Evolutionary conservation across 2,113 vertebrate species (phyloP).

Genomic region (Petroica traversi): DNA sequence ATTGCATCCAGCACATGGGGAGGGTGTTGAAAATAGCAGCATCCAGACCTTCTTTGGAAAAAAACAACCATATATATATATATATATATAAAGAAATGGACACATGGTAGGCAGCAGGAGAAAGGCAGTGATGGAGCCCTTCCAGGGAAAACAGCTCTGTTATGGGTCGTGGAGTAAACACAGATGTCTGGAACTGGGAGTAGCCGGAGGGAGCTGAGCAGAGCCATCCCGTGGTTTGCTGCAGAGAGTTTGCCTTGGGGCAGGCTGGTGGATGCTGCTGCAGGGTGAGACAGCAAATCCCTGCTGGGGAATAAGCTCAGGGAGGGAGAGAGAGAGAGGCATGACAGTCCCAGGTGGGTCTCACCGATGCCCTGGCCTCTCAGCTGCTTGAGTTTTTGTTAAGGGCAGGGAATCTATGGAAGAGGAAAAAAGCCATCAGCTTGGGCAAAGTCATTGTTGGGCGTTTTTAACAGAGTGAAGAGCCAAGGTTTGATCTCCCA

Average conservation of each 20-base stretch:
- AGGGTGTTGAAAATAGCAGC: conserved; percentile 40
- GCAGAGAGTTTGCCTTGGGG: not conserved
- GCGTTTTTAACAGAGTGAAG: not conserved
- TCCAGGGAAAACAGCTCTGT: conserved; percentile 57
- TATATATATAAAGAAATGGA: not conserved
- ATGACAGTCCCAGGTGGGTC: not conserved
- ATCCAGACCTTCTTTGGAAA: not conserved
- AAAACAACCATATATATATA: too few relatives aligned
- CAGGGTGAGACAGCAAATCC: not conserved
- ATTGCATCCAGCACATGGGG: conserved; percentile 42
- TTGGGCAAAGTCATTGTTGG: not conserved
- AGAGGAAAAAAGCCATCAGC: not conserved
- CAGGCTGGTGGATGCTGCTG: not conserved
- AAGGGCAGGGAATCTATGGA: not conserved
- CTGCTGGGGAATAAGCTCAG: not conserved
- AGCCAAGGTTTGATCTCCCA: not conserved
- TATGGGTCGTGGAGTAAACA: conserved; percentile 46
- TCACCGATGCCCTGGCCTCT: not conserved
- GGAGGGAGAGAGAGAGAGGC: not conserved
- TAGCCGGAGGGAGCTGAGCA: not conserved
- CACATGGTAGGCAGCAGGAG: conserved; percentile 52
- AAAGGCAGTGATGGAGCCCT: conserved; percentile 42
- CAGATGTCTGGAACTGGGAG: conserved; percentile 19
- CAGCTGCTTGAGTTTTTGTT: rapidly evolving
- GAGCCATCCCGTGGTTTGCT: not conserved